Percentiles rank a stretch among this genome's conserved stretches.
Conservation (phyloP, 2,113 vertebrate species). For the Heterotilapia buettikoferi region DNA sequence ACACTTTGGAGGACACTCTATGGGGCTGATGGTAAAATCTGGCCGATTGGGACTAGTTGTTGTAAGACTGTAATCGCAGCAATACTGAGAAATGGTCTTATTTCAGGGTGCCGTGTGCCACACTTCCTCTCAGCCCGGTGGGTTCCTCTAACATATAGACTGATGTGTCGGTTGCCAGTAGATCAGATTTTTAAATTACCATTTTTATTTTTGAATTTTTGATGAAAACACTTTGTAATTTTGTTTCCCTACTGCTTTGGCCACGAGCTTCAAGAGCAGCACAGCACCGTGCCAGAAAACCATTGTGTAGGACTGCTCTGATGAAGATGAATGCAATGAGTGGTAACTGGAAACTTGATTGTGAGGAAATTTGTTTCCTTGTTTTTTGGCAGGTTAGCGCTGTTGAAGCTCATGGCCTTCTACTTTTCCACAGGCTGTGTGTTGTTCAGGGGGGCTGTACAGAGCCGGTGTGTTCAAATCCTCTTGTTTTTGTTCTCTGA, state of each 20-base stretch:
- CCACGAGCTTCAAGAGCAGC: slow-evolving; percentile 32
- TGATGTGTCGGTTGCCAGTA: slow-evolving; percentile 56
- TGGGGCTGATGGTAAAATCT: background rate
- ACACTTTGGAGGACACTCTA: slow-evolving; percentile 33
- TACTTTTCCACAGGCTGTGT: background rate
- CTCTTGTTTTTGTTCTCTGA: background rate
- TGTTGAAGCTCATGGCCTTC: slow-evolving; percentile 23
- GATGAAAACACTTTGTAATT: slow-evolving; percentile 76
- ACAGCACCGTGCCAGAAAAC: background rate
- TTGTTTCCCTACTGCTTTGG: slow-evolving; percentile 69
- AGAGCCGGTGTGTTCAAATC: background rate
- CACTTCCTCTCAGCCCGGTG: background rate
- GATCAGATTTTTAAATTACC: slow-evolving; percentile 59
- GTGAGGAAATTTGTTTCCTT: slow-evolving; percentile 14
- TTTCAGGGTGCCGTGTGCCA: background rate
- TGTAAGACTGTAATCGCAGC: background rate
- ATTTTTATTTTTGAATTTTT: slow-evolving; percentile 68
- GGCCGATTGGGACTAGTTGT: background rate
- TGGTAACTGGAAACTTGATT: slow-evolving; percentile 7
- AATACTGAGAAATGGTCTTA: background rate
- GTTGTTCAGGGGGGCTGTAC: background rate
- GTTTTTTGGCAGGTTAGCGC: slow-evolving; percentile 6
- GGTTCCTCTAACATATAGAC: slow-evolving; percentile 24
- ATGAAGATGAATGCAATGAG: background rate
- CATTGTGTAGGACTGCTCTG: background rate